These are phyloP conservation scores for Lamellibrachia satsuma DNA, from an alignment of 2,888 invertebrate species.

Conservation along the genomic window DNA sequence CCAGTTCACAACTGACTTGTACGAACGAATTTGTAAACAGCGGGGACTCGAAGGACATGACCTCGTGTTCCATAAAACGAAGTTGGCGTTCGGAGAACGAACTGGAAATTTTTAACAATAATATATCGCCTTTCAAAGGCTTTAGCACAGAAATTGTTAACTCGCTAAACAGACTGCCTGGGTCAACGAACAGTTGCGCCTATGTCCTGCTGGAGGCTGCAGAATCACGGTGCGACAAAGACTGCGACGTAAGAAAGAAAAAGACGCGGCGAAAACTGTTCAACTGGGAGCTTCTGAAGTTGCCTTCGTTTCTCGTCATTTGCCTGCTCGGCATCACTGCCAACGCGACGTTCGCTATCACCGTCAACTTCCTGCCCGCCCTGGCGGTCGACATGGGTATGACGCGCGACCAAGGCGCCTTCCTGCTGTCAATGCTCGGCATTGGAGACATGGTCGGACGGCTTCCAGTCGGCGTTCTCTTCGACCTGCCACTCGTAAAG, in stretches of 20 bases:
- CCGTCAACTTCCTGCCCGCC: constrained; percentile 22
- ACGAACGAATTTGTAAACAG: background rate
- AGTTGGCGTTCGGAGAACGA: constrained; percentile 1
- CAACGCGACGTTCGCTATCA: constrained; percentile 26
- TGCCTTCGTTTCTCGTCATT: constrained; percentile 13
- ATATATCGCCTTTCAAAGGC: background rate
- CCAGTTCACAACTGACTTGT: background rate
- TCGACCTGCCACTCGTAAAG: constrained; percentile 8
- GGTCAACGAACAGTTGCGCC: background rate
- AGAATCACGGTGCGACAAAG: background rate
- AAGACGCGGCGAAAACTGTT: constrained; percentile 17
- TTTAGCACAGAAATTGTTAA: background rate
- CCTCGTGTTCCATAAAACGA: background rate
- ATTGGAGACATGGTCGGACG: constrained; percentile 24
- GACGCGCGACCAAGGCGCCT: constrained; percentile 20
- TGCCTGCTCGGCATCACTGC: constrained; percentile 24
- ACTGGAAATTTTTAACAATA: background rate
- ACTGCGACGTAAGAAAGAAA: background rate
- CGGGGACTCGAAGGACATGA: background rate
- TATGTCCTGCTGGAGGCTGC: background rate
- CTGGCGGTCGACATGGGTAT: constrained; percentile 13
- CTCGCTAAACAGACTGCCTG: background rate
- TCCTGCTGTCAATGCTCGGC: constrained; percentile 21
- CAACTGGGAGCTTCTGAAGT: constrained; percentile 25
- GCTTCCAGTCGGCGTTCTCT: constrained; percentile 23